Evolutionary conservation across 2,888 invertebrate genomes (phyloP).

Genomic region (Drosophila picticornis): DNA sequence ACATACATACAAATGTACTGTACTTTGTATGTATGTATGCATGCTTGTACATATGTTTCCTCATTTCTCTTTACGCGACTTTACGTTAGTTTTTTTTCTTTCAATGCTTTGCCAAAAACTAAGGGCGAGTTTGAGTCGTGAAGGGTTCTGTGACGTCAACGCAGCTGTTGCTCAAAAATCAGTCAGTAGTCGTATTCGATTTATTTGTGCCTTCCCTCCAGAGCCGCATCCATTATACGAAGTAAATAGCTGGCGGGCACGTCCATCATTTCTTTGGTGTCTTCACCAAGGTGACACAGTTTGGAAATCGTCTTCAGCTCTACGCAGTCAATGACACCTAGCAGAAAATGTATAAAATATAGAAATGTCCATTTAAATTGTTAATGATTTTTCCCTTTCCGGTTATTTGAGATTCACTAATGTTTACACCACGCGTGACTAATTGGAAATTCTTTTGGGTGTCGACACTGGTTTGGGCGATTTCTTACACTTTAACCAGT

Average conservation of each 20-base stretch:
- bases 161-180: slow-evolving; percentile 68
- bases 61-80: slow-evolving; percentile 50
- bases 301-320: slow-evolving; percentile 18
- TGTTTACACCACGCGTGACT: slow-evolving; percentile 15
- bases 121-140: slow-evolving; percentile 38
- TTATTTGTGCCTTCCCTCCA: slow-evolving; percentile 36
- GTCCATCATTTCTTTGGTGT: slow-evolving; percentile 23
- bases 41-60: slow-evolving; percentile 15
- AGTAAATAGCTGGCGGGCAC: slow-evolving; percentile 20
- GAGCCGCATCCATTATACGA: slow-evolving; percentile 49
- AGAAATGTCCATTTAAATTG: slow-evolving; percentile 50
- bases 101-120: slow-evolving; percentile 61
- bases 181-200: slow-evolving; percentile 39
- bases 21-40: slow-evolving; percentile 8
- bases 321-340: slow-evolving; percentile 47
- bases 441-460: slow-evolving; percentile 21
- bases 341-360: slow-evolving; percentile 20
- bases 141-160: slow-evolving; percentile 67
- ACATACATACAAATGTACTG: slow-evolving; percentile 7
- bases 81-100: slow-evolving; percentile 40
- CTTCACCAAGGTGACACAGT: slow-evolving; percentile 68
- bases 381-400: slow-evolving; percentile 71
- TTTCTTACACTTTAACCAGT: neutral
- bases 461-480: neutral
- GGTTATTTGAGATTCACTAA: slow-evolving; percentile 63